These are phyloP conservation scores for Craniophora ligustri DNA, from an alignment of 2,888 invertebrate genomes.

Conservation along the genomic window DNA sequence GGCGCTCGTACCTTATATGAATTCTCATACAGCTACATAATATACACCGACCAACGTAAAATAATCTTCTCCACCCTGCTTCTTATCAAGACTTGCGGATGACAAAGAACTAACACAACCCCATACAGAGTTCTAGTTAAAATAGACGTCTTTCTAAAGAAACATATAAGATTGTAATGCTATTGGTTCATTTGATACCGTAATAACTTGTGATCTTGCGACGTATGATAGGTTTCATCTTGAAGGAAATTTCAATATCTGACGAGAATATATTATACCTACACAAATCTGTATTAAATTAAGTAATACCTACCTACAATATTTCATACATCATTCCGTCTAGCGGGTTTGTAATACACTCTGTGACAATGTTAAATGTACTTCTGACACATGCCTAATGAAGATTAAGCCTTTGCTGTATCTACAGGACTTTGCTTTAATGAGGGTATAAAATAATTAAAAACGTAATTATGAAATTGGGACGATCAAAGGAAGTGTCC, in stretches of 20 bases:
- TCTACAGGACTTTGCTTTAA: slow-evolving; percentile 43
- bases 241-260: slow-evolving; percentile 66
- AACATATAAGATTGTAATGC: slow-evolving; percentile 65
- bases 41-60: slow-evolving; percentile 54
- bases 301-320: slow-evolving; percentile 35
- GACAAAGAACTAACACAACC: slow-evolving; percentile 37
- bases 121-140: slow-evolving; percentile 57
- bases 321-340: slow-evolving; percentile 8
- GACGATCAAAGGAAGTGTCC: slow-evolving; percentile 38
- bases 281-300: slow-evolving; percentile 35
- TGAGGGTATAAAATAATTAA: slow-evolving; percentile 49
- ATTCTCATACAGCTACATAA: slow-evolving; percentile 65
- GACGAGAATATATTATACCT: slow-evolving; percentile 51
- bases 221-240: slow-evolving; percentile 72
- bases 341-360: slow-evolving; percentile 22
- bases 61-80: slow-evolving; percentile 51
- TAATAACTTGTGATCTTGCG: slow-evolving; percentile 76
- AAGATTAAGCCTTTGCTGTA: slow-evolving; percentile 41
- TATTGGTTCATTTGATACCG: slow-evolving; percentile 76
- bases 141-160: slow-evolving; percentile 60
- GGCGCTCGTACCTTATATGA: slow-evolving; percentile 75
- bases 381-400: slow-evolving; percentile 37
- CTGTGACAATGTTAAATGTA: slow-evolving; percentile 32
- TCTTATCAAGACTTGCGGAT: slow-evolving; percentile 38
- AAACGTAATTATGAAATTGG: slow-evolving; percentile 40